Evolutionary conservation across 1,140 invertebrate genomes (phyloP), one percentile per base, ranked within the genome.

Genomic region (Chironomus tepperi): DNA sequence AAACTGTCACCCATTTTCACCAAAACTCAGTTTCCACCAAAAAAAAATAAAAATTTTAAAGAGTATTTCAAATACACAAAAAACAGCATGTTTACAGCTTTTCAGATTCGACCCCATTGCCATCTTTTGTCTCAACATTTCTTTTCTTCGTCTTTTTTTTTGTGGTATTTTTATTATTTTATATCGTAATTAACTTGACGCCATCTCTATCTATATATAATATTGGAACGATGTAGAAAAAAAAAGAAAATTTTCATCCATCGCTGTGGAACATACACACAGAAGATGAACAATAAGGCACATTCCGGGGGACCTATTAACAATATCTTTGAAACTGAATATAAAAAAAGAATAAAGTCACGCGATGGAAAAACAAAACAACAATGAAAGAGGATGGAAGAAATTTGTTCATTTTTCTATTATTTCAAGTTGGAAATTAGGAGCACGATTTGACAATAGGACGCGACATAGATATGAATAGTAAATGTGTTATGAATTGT

Each of bases 101-200:
- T 15, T 57, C 12, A 15, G 24, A 34, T 34, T 34, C 24, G 24
- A 34, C 24, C 24, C 24, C 24, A 34, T 34, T 34, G 24, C 24
- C 24, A 34, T 34, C 24, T 34, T 34, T 34, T 34, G 24, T 34
- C 24, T 34, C 24, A 34, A 34, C 1, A 34, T 34, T 34, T 34
- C 24, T 34, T 34, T 34, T 34, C 15, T 15, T 57, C 47, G n/a
- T 57, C 10, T 15, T n/a, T 57, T 57, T 57, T 57, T 12, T 57
- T 15, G 12, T 3, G 5, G 47, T 9, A 15, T 12, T 57, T 57
- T 47, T 47, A 15, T 47, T 57, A 8, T 15, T 57, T 57, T 57
- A 57, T 12, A n/a, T 57, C n/a, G 47, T 57, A 57, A 57, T 57
- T 57, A 57, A 57, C 47, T 57, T 57, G 47, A 57, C 47, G 47